phyloP scores from a whole-genome alignment of 2,888 invertebrate genomes.

The Orthosia incerta region DNA sequence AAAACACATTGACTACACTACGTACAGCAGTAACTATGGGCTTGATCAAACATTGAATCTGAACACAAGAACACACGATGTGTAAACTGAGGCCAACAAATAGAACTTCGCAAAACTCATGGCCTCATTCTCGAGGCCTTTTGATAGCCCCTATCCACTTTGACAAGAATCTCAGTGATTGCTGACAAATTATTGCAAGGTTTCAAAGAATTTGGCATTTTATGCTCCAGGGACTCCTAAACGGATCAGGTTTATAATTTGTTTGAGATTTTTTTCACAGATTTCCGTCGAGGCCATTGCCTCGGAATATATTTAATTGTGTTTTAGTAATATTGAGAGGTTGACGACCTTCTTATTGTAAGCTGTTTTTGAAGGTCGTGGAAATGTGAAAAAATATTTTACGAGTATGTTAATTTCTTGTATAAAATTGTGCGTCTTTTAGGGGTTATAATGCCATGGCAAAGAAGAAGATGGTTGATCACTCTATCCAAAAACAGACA shows the following conservation, averaged over 20 bases:
- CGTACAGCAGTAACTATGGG: no score
- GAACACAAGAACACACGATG: background rate
- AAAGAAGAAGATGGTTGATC: no score
- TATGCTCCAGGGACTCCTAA: conserved; percentile 2
- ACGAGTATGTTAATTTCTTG: no score
- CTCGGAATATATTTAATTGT: conserved; percentile 8
- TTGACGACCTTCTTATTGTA: background rate
- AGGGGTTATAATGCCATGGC: no score
- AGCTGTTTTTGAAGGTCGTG: background rate
- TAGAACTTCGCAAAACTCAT: background rate
- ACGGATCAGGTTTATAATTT: conserved; percentile 14
- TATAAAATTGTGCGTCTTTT: no score
- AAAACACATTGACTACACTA: no score
- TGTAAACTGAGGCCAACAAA: conserved; percentile 7
- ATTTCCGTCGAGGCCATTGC: background rate
- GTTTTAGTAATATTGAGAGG: background rate
- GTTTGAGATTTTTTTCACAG: conserved; percentile 10
- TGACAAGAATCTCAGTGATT: conserved; percentile 18
- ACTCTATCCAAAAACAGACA: no score
- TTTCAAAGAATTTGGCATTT: conserved; percentile 33
- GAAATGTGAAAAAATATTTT: background rate
- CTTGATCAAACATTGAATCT: background rate
- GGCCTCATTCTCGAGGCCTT: conserved; percentile 1
- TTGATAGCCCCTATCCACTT: conserved; percentile 40
- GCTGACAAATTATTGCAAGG: conserved; percentile 29